Percentiles rank a stretch among this genome's conserved stretches.
These are phyloP conservation scores for Andrena haemorrhoa DNA, from an alignment of 2,888 invertebrate genomes.

Conservation along the genomic window DNA sequence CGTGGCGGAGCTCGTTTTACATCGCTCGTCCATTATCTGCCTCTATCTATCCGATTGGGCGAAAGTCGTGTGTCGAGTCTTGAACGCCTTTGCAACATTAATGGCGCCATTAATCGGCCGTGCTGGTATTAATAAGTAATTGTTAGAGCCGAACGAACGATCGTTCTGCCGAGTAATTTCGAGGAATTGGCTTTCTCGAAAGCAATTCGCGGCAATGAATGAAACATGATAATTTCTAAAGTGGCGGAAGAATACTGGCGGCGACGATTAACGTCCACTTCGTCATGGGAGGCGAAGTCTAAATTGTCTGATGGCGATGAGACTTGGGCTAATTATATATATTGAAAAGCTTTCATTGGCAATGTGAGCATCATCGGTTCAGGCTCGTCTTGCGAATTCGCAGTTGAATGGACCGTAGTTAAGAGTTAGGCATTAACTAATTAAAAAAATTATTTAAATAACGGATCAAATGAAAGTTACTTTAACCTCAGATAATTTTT, in stretches of 20 bases:
- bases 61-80: slow-evolving; percentile 3
- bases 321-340: no score
- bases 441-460: no score
- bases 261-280: no score
- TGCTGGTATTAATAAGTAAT: not conserved
- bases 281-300: no score
- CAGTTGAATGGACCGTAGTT: no score
- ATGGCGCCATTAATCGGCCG: slow-evolving; percentile 5
- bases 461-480: no score
- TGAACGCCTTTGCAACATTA: slow-evolving; percentile 19
- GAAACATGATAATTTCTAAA: not conserved
- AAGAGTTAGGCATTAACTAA: no score
- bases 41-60: not conserved
- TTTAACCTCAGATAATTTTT: no score
- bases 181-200: slow-evolving; percentile 2
- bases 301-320: no score
- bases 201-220: not conserved
- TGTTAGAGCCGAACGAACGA: not conserved
- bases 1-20: slow-evolving; percentile 28
- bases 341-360: no score
- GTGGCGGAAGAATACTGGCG: not conserved
- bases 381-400: no score
- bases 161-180: not conserved
- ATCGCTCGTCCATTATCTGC: not conserved
- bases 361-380: no score